A percentile compares a stretch with the other conserved stretches of the same genome.
These are phyloP conservation scores for Apteryx mantelli DNA, from an alignment of 2,113 vertebrate species.

Conservation along the genomic window DNA sequence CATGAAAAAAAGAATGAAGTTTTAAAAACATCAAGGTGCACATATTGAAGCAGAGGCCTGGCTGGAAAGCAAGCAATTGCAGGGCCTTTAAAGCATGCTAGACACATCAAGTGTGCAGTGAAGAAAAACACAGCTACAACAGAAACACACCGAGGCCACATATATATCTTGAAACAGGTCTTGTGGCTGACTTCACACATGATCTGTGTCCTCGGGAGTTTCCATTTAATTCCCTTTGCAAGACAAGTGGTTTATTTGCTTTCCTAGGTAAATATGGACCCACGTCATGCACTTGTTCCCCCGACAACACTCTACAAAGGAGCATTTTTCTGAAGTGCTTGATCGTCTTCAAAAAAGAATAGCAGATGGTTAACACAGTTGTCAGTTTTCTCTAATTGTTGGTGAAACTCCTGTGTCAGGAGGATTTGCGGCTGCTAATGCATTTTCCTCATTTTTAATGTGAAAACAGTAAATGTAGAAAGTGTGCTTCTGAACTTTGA, in stretches of 20 bases:
- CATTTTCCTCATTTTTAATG: slow-evolving; percentile 43
- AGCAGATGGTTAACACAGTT: slow-evolving; percentile 63
- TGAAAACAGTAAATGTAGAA: not conserved
- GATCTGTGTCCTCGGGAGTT: slow-evolving; percentile 30
- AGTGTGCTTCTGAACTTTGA: not conserved
- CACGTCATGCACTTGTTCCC: slow-evolving; percentile 62
- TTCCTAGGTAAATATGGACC: slow-evolving; percentile 38
- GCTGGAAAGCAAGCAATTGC: not conserved
- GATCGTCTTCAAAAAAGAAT: slow-evolving; percentile 14
- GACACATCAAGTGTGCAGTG: not conserved
- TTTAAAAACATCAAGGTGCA: not conserved
- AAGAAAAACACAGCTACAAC: slow-evolving; percentile 17
- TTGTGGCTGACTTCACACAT: slow-evolving; percentile 42
- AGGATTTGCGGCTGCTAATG: slow-evolving; percentile 65
- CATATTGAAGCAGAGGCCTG: not conserved
- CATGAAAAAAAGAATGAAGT: not conserved
- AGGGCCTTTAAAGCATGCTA: not conserved
- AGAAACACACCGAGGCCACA: not conserved
- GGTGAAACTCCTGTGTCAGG: slow-evolving; percentile 12
- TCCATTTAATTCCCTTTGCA: slow-evolving; percentile 51
- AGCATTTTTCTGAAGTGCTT: slow-evolving; percentile 37
- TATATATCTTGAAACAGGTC: not conserved
- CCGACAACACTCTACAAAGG: slow-evolving; percentile 55
- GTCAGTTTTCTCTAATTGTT: slow-evolving; percentile 46
- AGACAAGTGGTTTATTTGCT: slow-evolving; percentile 43